phyloP scores from a whole-genome alignment of 2,113 vertebrate genomes.

The Salvelinus fontinalis region DNA sequence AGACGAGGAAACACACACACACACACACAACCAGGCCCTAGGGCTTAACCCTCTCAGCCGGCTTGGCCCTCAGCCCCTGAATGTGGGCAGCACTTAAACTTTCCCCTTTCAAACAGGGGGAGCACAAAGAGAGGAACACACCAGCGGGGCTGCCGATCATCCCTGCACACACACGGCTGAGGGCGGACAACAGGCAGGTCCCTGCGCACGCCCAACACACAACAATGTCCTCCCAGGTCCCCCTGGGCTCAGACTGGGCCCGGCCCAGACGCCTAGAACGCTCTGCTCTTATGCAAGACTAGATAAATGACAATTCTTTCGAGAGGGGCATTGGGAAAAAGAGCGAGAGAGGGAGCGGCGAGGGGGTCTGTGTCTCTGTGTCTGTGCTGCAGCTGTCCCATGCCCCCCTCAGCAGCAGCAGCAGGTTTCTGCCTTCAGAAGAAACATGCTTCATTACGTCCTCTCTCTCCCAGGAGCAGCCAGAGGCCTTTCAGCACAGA shows the following conservation, averaged over 20 bases:
- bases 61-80: constrained; percentile 63
- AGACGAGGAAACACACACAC: background rate
- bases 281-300: constrained; percentile 88
- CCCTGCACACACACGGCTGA: constrained; percentile 53
- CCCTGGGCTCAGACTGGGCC: constrained; percentile 61
- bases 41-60: constrained; percentile 68
- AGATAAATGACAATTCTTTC: constrained; percentile 95
- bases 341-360: constrained; percentile 25
- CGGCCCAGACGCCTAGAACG: constrained; percentile 55
- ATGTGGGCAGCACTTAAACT: constrained; percentile 77
- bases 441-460: constrained; percentile 99
- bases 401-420: constrained; percentile 70
- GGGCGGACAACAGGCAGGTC: constrained; percentile 68
- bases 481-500: constrained; percentile 99
- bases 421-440: constrained; percentile 98
- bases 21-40: constrained; percentile 18
- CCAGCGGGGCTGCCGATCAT: constrained; percentile 27
- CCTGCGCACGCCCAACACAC: constrained; percentile 33
- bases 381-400: constrained; percentile 86
- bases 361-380: constrained; percentile 51
- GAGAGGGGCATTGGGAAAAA: constrained; percentile 61
- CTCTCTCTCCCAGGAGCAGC: constrained; percentile 97
- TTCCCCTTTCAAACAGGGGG: constrained; percentile 76
- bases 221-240: constrained; percentile 27
- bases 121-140: constrained; percentile 74